These are phyloP conservation scores for Amniataba percoides DNA, from an alignment of 2,797 vertebrate genomes.

Conservation along the genomic window DNA sequence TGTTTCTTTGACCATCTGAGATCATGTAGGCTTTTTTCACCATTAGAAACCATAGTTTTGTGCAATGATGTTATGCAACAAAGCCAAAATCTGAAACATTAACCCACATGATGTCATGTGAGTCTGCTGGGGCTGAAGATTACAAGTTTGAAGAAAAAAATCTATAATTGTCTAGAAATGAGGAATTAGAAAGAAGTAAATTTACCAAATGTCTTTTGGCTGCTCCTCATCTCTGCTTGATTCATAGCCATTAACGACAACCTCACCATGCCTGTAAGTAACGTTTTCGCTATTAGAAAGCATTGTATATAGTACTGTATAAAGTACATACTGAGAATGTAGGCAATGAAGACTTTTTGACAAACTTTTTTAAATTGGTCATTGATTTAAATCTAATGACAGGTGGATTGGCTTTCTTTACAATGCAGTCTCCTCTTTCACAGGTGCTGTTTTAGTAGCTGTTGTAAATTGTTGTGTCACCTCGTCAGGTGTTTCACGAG, in stretches of 20 bases:
- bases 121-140: no score
- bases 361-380: no score
- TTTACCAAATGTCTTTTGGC: no score
- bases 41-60: background rate
- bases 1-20: background rate
- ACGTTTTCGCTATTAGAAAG: no score
- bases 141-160: no score
- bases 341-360: no score
- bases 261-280: no score
- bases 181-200: background rate
- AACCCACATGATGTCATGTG: no score
- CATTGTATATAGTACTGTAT: background rate
- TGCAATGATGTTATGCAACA: background rate
- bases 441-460: background rate
- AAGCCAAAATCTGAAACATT: background rate
- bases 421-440: background rate
- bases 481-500: conserved; percentile 90
- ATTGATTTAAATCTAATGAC: background rate
- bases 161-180: background rate
- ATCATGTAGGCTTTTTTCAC: background rate
- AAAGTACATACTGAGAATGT: background rate
- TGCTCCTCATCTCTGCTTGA: no score
- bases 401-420: background rate
- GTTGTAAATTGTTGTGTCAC: conserved; percentile 19
- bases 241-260: background rate